Evolutionary conservation across 2,113 vertebrate genomes (phyloP), one percentile per base, ranked within the genome.

Genomic region (Lophius piscatorius): DNA sequence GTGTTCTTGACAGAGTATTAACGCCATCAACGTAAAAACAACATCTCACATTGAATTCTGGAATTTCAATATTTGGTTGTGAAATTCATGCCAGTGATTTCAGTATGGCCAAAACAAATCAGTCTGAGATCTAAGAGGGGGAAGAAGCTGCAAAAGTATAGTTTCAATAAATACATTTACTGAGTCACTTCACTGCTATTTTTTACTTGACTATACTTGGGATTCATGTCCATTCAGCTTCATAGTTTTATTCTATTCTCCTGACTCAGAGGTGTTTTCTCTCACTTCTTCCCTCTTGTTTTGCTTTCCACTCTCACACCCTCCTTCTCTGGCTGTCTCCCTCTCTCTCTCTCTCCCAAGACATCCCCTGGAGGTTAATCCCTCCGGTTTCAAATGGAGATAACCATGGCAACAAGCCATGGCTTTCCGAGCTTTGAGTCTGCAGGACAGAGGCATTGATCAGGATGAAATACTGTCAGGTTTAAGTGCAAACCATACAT

Each of bases 331-430:
- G 35, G 50, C 36, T 17, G 11, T 49, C 50, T 65, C 7, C 38
- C 22, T 59, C 31, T 24, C 45, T 59, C 50, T 63, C 61, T 6
- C 50, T 62, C 34, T 42, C 60, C 66, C 63, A 63, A 77, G 61
- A 77, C 50, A 38, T 74, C 46, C 62, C 64, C 66, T 46, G 28
- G 79, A 85, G 84, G 86, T 86, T 87, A 87, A 87, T 87, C 80
- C 81, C 76, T 73, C 58, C 26, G 45, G 69, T 87, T 81, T 88
- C 64, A 74, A 80, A 82, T 78, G 63, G 78, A 84, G 69, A 88
- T 81, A 86, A 86, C 88, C 88, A 89, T 89, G 83, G 84, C 86
- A 88, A 89, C 88, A 77, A 75, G 66, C 75, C 75, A 80, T 21
- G 23, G 75, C 78, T 77, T 81, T 75, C 28, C 22, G 34, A 81